Base-by-base conservation (phyloP, 2,888 invertebrate genomes). In the Ganaspis brasiliensis region DNA sequence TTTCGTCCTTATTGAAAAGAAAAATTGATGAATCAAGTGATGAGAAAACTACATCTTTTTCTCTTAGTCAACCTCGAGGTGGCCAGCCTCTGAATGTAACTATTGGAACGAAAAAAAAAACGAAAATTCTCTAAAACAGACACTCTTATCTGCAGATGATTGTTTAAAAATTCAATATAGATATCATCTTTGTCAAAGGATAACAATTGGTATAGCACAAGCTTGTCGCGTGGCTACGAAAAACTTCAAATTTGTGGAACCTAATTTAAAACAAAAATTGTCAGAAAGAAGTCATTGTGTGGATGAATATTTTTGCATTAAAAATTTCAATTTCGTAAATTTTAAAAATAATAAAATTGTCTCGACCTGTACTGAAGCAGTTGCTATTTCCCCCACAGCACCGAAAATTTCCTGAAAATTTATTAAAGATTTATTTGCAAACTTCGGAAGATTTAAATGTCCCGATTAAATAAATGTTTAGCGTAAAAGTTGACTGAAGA, bases 271-370 rank as follows among this genome's bases (percentile, higher is more conserved):
- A 31, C 16, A 59, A 59, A 31, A 31, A 31, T 31, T 59, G 31
- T 59, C 14, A 59, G n/a, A 1, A 59, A 31, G 26, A 59, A 59
- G 2, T 59, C 31, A 40, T 14, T 67, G 40, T 9, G 2, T 67
- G 16, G 40, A 67, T 45, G 19, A 40, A 40, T 67, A 67, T 67
- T 40, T 67, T 67, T 37, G 61, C 16, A n/a, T 72, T 8, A 72
- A 45, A 12, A 67, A 67, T 16, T 67, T 14, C 31, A 31, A n/a
- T 26, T 31, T 26, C n/a, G n/a, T 57, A 2, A 56, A 26, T 16
- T 16, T 52, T 1, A 19, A 52, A 52, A 52, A 52, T 52, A 19
- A 16, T 31, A 31, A 31, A 31, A 31, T 31, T 31, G 6, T 31
- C 31, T 2, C 31, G 6, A 6, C 3, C 6, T 31, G 3, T 31